Evolutionary conservation across 2,113 vertebrate genomes (phyloP).

Genomic region (Amphilophus citrinellus): DNA sequence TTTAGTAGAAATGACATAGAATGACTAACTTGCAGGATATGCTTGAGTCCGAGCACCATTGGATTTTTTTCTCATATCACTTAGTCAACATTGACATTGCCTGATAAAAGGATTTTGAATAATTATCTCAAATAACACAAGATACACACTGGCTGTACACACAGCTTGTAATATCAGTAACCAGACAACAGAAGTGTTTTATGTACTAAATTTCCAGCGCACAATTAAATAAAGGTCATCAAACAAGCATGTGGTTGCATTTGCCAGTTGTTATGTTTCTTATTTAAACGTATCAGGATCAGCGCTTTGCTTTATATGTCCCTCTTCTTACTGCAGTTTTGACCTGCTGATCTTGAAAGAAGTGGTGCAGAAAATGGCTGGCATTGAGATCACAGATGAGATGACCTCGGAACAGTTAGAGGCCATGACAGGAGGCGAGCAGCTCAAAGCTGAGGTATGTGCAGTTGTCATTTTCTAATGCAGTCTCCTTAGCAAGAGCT

Average conservation of each 20-base stretch:
- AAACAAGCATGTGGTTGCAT: background rate
- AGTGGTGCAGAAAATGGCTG: conserved; percentile 99
- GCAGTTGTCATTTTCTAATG: background rate
- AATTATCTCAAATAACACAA: background rate
- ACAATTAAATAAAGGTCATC: background rate
- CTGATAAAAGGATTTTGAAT: background rate
- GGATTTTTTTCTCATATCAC: background rate
- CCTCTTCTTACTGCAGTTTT: conserved; percentile 84
- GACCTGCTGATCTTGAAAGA: conserved; percentile 98
- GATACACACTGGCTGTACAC: background rate
- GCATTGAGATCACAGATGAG: conserved; percentile 98
- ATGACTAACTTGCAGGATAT: background rate
- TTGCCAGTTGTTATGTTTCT: background rate
- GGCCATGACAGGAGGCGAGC: conserved; percentile 98
- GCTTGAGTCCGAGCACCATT: background rate
- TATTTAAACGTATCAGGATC: background rate
- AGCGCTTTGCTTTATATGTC: background rate
- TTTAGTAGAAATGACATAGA: background rate
- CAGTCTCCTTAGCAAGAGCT: background rate
- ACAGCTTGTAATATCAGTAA: background rate
- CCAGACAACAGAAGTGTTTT: background rate
- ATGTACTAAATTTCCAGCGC: background rate
- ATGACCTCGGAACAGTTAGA: conserved; percentile 98
- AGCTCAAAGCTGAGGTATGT: conserved; percentile 96
- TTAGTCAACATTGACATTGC: background rate